Conservation (phyloP, 2,113 vertebrate genomes). For the Entosphenus tridentatus region DNA sequence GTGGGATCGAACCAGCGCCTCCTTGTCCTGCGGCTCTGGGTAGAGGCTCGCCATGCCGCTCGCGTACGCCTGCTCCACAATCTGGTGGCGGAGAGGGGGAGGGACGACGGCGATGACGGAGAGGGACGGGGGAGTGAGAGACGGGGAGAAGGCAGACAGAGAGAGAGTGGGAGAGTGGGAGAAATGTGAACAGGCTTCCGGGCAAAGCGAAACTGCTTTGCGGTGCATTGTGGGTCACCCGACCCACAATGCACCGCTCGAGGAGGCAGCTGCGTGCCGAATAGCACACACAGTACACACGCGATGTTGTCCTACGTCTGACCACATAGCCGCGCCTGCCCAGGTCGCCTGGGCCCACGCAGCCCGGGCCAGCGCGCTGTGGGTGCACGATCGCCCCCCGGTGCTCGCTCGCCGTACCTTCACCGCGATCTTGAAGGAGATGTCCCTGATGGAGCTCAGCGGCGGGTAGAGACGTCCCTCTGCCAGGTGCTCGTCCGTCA, state of each 20-base stretch:
- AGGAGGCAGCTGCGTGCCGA: no score
- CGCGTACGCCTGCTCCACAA: slow-evolving; percentile 64
- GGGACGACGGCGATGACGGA: not conserved
- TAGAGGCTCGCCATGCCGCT: slow-evolving; percentile 51
- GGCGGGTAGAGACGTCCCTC: slow-evolving; percentile 84
- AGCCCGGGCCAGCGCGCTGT: not conserved
- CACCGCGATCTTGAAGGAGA: slow-evolving; percentile 76
- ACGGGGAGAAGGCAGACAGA: not conserved
- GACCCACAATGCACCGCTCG: no score
- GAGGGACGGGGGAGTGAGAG: not conserved
- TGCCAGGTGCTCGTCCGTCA: slow-evolving; percentile 60
- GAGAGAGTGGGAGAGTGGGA: not conserved
- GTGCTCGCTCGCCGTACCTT: slow-evolving; percentile 29
- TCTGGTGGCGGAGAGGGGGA: slow-evolving; percentile 23
- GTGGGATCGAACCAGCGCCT: slow-evolving; percentile 48
- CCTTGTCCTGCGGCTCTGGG: slow-evolving; percentile 82
- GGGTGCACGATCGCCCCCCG: no score
- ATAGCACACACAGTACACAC: no score
- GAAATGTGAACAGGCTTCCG: not conserved
- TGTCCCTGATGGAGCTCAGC: slow-evolving; percentile 56
- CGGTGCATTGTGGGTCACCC: no score
- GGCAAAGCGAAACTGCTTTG: not conserved
- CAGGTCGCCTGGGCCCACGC: not conserved
- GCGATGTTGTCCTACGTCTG: no score
- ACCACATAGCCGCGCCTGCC: no score